A percentile compares a stretch with the other conserved stretches of the same genome.
Conservation (phyloP, 2,113 vertebrate species). For the Rhinichthys klamathensis region DNA sequence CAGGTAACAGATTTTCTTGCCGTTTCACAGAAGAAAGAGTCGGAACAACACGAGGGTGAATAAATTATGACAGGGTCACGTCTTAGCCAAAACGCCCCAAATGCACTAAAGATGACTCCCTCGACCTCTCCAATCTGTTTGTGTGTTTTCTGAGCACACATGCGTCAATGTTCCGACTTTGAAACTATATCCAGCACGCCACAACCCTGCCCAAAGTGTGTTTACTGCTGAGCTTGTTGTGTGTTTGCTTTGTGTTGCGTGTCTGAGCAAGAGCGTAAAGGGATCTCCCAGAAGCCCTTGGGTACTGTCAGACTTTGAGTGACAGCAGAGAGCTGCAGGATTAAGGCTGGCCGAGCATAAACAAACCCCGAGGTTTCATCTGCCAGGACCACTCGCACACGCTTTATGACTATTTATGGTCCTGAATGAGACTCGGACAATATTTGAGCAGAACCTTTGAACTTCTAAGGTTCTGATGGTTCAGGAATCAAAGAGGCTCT, state of each 20-base stretch:
- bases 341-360: slow-evolving; percentile 67
- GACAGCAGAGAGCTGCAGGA: slow-evolving; percentile 67
- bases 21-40: background rate
- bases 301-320: slow-evolving; percentile 70
- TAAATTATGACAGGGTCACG: background rate
- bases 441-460: background rate
- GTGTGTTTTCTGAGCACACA: slow-evolving; percentile 17
- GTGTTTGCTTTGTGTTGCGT: slow-evolving; percentile 60
- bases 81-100: background rate
- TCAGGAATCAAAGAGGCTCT: slow-evolving; percentile 17
- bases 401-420: slow-evolving; percentile 40
- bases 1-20: background rate
- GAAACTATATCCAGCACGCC: slow-evolving; percentile 2
- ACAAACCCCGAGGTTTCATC: slow-evolving; percentile 64
- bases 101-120: background rate
- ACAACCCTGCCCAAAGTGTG: slow-evolving; percentile 12
- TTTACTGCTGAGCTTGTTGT: slow-evolving; percentile 47
- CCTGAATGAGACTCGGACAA: background rate
- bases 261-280: slow-evolving; percentile 60
- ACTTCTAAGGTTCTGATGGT: background rate
- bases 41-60: background rate
- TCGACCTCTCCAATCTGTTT: slow-evolving; percentile 5
- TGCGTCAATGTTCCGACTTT: background rate
- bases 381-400: slow-evolving; percentile 23
- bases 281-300: slow-evolving; percentile 65